Conservation (phyloP, 1,140 invertebrate genomes). For the roundworm (Caenorhabditis elegans) region DNA sequence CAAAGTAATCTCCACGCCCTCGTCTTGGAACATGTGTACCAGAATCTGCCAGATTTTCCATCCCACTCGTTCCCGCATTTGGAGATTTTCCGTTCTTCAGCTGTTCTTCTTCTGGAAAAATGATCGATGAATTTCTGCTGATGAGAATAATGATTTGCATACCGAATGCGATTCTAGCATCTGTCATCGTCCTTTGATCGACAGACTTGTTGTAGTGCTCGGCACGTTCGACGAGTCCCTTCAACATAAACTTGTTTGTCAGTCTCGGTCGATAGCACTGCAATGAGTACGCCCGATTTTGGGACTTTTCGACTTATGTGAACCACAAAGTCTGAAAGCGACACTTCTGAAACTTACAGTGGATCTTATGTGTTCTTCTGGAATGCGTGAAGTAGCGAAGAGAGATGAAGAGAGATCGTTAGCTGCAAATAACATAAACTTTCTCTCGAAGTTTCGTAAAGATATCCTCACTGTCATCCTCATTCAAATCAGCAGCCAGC, state of each 20-base stretch:
- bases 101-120: conserved; percentile 12
- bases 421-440: background rate
- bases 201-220: background rate
- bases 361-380: too few relatives aligned
- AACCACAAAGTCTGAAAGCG: too few relatives aligned
- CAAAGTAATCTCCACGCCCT: background rate
- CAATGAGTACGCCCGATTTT: background rate
- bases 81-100: background rate
- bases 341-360: too few relatives aligned
- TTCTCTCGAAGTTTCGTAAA: background rate
- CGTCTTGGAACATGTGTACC: background rate
- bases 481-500: background rate
- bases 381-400: too few relatives aligned
- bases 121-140: too few relatives aligned
- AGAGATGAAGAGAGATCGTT: too few relatives aligned
- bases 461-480: background rate
- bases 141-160: too few relatives aligned
- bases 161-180: background rate
- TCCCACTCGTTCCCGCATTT: background rate
- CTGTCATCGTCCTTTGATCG: background rate
- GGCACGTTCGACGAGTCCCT: background rate
- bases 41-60: background rate
- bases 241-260: background rate
- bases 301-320: too few relatives aligned
- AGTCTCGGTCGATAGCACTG: background rate